A percentile compares a stretch with the other conserved stretches of the same genome.
phyloP scores from a whole-genome alignment of 64 coral and sea anemone genomes.

The Cladopsammia gracilis region DNA sequence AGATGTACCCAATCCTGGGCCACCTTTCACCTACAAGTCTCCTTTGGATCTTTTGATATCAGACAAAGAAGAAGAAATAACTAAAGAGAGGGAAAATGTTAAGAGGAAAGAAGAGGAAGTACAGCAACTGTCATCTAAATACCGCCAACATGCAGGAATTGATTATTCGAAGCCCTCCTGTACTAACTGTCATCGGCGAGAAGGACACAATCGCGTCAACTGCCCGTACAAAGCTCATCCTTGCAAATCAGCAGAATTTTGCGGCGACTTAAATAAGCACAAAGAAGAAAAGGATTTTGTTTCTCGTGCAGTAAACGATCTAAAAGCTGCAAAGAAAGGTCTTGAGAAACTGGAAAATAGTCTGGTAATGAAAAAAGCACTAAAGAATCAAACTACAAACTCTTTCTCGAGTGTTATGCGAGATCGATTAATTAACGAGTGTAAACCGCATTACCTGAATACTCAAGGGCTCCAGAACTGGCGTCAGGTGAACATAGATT shows the following conservation, averaged over 20 bases:
- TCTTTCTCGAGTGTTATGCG: conserved; percentile 43
- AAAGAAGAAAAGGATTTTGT: conserved; percentile 40
- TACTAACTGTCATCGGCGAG: conserved; percentile 21
- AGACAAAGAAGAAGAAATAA: no score
- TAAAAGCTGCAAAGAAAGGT: conserved; percentile 24
- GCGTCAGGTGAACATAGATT: conserved; percentile 53
- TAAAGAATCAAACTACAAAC: conserved; percentile 23
- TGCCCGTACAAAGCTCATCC: conserved; percentile 63
- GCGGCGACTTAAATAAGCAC: conserved; percentile 40
- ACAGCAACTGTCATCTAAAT: no score
- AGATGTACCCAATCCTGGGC: no score
- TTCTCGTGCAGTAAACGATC: neutral
- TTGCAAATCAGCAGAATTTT: conserved; percentile 48
- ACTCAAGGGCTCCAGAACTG: conserved; percentile 52
- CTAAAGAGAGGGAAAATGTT: neutral
- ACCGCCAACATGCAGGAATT: no score
- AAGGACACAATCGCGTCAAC: conserved; percentile 53
- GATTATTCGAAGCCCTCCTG: no score
- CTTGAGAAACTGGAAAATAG: neutral
- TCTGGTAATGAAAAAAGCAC: conserved; percentile 31
- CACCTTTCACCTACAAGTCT: no score
- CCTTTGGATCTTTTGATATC: conserved; percentile 24
- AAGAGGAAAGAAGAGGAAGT: conserved; percentile 1
- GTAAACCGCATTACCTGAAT: conserved; percentile 32
- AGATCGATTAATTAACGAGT: conserved; percentile 35